Conservation (phyloP, 2,113 vertebrate genomes). For the Dicentrarchus labrax region DNA sequence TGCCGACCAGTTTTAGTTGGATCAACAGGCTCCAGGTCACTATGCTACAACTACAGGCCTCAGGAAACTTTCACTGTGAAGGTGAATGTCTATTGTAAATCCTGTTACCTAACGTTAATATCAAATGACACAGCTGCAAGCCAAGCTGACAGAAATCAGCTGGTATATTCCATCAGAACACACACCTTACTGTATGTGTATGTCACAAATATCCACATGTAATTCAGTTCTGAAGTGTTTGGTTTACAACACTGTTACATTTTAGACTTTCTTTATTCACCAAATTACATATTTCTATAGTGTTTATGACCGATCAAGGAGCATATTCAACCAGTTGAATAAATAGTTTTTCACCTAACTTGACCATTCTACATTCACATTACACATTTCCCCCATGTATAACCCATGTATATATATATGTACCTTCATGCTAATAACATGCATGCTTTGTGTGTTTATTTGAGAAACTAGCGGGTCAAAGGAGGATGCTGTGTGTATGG, state of each 20-base stretch:
- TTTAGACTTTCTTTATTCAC: neutral
- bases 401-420: neutral
- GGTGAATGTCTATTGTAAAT: conserved; percentile 8
- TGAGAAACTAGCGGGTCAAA: neutral
- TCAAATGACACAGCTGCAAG: conserved; percentile 28
- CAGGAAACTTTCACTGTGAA: conserved; percentile 3
- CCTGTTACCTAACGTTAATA: conserved; percentile 28
- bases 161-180: neutral
- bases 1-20: neutral
- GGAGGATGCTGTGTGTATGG: neutral
- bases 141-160: neutral
- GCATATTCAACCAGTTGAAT: neutral
- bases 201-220: conserved; percentile 21
- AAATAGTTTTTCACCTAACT: too few species aligned
- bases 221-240: neutral
- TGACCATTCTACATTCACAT: neutral
- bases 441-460: conserved; percentile 23
- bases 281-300: neutral
- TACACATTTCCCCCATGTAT: too few species aligned
- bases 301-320: neutral
- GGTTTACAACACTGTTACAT: neutral
- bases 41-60: neutral
- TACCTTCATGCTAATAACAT: neutral
- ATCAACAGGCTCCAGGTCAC: neutral
- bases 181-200: neutral